Percentiles rank a stretch among this genome's conserved stretches.
Conservation (phyloP, 37 sponge, comb jelly and placozoan genomes). For the Oopsacas minuta region DNA sequence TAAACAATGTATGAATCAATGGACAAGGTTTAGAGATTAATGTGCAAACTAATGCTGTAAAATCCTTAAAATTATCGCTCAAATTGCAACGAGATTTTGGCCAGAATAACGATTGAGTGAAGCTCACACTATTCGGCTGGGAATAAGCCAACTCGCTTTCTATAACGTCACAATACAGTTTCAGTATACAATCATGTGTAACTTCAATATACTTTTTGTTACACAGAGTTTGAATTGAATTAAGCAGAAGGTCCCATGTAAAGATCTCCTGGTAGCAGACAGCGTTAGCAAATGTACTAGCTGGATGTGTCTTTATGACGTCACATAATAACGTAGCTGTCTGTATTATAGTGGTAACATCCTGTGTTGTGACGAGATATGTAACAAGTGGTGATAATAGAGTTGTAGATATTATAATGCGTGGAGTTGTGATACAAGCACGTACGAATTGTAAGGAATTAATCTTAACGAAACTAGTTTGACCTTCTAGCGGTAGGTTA, state of each 20-base stretch:
- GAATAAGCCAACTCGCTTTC: background rate
- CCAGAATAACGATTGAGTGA: background rate
- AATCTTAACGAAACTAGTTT: background rate
- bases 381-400: background rate
- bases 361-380: background rate
- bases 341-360: background rate
- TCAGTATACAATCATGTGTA: background rate
- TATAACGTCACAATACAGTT: background rate
- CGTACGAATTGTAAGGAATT: slow-evolving; percentile 8
- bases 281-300: background rate
- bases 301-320: slow-evolving; percentile 18
- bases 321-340: background rate
- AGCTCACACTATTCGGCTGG: background rate
- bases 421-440: background rate
- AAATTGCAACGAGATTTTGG: background rate
- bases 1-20: background rate
- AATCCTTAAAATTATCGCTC: background rate
- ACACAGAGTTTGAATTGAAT: background rate
- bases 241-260: background rate
- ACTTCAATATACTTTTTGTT: background rate
- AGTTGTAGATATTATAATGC: background rate
- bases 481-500: background rate
- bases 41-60: background rate
- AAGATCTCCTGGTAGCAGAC: background rate
- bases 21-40: background rate